A percentile compares a stretch with the other conserved stretches of the same genome.
phyloP scores from a whole-genome alignment of 2,888 invertebrate genomes.

The Amorpha juglandis region DNA sequence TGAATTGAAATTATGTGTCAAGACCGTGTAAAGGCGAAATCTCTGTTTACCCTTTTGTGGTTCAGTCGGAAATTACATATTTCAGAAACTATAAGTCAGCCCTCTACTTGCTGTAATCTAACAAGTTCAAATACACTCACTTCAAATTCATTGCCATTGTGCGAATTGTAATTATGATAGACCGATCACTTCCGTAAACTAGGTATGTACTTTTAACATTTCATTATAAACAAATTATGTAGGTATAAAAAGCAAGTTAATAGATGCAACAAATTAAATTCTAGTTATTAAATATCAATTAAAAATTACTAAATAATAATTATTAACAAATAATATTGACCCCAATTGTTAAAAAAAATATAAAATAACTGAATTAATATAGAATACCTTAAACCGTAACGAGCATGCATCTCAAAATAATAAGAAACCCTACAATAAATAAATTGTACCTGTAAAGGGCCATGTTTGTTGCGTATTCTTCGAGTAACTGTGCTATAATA shows the following conservation, averaged over 20 bases:
- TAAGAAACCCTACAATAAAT: conserved; percentile 37
- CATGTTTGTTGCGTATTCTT: conserved; percentile 63
- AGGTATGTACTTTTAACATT: not conserved
- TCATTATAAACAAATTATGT: not conserved
- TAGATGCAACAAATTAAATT: not conserved
- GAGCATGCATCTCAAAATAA: conserved; percentile 39
- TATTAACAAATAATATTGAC: not conserved
- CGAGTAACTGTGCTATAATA: conserved; percentile 49
- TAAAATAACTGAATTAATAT: not conserved
- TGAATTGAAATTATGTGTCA: too few species aligned
- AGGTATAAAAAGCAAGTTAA: not conserved
- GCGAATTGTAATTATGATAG: not conserved
- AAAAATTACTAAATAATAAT: not conserved
- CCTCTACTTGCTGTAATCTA: not conserved
- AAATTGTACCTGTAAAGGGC: conserved; percentile 72
- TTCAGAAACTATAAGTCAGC: not conserved
- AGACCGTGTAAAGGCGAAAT: too few species aligned
- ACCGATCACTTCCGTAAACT: not conserved
- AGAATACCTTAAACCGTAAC: not conserved
- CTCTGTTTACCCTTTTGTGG: too few species aligned
- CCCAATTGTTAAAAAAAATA: not conserved
- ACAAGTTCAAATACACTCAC: not conserved
- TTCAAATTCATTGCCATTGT: not conserved
- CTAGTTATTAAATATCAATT: not conserved
- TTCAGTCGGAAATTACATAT: too few species aligned